phyloP scores from a whole-genome alignment of 2,888 invertebrate species.

The Asteroscopus sphinx region DNA sequence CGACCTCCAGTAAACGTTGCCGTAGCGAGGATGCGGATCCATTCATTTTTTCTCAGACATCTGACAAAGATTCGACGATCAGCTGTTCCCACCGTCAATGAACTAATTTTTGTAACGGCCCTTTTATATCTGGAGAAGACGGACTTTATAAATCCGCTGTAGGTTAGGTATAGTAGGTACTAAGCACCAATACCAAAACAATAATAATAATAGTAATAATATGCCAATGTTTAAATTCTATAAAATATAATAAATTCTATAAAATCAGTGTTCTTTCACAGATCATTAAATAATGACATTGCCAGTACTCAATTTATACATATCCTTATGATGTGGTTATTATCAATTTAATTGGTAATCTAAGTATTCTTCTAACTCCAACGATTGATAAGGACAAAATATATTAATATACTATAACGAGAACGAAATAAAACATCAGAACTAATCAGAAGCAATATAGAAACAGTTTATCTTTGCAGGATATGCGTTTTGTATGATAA shows the following conservation, averaged over 20 bases:
- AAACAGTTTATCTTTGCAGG: background rate
- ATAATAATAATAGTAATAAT: too few relatives aligned
- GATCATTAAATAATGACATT: background rate
- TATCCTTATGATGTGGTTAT: background rate
- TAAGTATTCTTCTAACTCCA: too few relatives aligned
- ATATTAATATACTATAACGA: too few relatives aligned
- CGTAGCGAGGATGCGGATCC: constrained; percentile 52
- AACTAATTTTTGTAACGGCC: constrained; percentile 55
- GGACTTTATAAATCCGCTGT: constrained; percentile 22
- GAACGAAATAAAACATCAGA: background rate
- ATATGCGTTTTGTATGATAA: background rate
- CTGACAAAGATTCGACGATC: constrained; percentile 54
- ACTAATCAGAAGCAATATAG: background rate
- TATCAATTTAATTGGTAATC: background rate
- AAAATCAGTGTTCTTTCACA: background rate
- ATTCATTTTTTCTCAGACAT: constrained; percentile 58
- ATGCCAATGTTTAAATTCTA: too few relatives aligned
- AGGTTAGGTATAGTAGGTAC: too few relatives aligned
- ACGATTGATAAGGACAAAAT: background rate
- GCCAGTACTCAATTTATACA: too few relatives aligned
- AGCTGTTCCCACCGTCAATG: constrained; percentile 56
- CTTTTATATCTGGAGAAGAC: constrained; percentile 26
- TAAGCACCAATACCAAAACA: background rate
- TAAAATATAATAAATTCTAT: background rate
- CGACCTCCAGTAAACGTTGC: constrained; percentile 65